A percentile compares a stretch with the other conserved stretches of the same genome.
These are phyloP conservation scores for Ceyx melanurus DNA, from an alignment of 2,113 vertebrate genomes.

Conservation along the genomic window DNA sequence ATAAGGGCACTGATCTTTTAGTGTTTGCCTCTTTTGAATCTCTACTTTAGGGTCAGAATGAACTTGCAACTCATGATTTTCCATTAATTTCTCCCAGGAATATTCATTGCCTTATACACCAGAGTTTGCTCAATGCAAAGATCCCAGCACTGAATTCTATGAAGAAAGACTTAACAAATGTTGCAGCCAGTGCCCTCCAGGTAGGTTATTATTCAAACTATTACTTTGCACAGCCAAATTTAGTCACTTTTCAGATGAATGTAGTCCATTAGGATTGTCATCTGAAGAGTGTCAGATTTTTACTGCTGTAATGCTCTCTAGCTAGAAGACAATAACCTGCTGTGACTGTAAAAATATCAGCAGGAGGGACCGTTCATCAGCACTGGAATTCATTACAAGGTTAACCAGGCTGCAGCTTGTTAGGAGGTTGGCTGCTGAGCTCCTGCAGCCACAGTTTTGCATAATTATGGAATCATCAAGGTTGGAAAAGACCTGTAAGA, in stretches of 20 bases:
- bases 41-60: not conserved
- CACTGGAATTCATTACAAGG: not conserved
- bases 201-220: slow-evolving; percentile 10
- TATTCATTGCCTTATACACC: not conserved
- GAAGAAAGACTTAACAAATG: slow-evolving; percentile 20
- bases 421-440: not conserved
- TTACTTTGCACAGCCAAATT: not conserved
- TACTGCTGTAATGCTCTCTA: not conserved
- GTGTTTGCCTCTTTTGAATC: not conserved
- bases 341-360: not conserved
- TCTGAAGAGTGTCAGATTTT: not conserved
- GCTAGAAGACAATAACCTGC: not conserved
- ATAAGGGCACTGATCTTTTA: not conserved
- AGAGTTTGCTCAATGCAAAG: not conserved
- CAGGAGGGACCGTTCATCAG: not conserved
- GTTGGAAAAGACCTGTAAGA: too few species aligned
- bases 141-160: slow-evolving; percentile 32
- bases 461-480: too few species aligned
- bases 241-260: not conserved
- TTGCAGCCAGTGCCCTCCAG: slow-evolving; percentile 69
- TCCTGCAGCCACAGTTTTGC: not conserved
- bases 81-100: slow-evolving; percentile 21
- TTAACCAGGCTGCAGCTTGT: not conserved
- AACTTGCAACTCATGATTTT: not conserved
- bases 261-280: not conserved